These are phyloP conservation scores for Nannospalax galili DNA, from an alignment of 2,113 vertebrate species.

Conservation along the genomic window DNA sequence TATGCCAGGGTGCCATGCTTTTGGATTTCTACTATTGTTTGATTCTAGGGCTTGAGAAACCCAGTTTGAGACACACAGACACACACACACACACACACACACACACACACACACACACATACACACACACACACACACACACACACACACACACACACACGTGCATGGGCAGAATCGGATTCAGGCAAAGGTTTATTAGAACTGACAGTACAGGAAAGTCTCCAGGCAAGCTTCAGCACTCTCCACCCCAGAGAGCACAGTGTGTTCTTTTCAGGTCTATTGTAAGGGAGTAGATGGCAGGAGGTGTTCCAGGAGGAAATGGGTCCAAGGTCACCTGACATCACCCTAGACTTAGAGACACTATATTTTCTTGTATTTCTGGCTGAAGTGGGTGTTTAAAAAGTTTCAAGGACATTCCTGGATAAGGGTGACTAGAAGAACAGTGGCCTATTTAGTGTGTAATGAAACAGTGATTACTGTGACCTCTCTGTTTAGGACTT, in stretches of 20 bases:
- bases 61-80: background rate
- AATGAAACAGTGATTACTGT: too few species aligned
- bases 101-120: too few species aligned
- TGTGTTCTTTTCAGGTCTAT: background rate
- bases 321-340: background rate
- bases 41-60: background rate
- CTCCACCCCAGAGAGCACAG: background rate
- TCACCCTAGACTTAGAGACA: background rate
- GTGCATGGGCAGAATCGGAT: background rate
- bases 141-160: too few species aligned
- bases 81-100: background rate
- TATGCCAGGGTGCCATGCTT: background rate
- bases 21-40: background rate
- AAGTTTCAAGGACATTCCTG: background rate
- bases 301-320: background rate
- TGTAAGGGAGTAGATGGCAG: background rate
- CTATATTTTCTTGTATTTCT: background rate
- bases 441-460: background rate
- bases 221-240: background rate
- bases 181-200: background rate
- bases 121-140: too few species aligned
- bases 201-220: background rate
- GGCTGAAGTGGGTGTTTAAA: background rate
- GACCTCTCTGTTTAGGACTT: background rate
- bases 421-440: background rate